These are phyloP conservation scores for Nymphalis urticae DNA, from an alignment of 2,888 invertebrate genomes.

Conservation along the genomic window DNA sequence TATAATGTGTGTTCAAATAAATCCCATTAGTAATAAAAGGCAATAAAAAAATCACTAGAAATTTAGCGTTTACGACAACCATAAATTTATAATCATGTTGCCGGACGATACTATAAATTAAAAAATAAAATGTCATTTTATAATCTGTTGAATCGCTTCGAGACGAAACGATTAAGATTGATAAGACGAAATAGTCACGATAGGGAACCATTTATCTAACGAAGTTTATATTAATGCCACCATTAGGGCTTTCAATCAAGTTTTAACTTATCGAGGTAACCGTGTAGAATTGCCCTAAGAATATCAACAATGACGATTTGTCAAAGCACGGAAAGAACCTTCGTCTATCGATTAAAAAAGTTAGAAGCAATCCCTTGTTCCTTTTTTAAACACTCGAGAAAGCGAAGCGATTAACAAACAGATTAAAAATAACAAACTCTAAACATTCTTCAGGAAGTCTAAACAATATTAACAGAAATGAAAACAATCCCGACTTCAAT, in stretches of 20 bases:
- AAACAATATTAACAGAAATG: constrained; percentile 32
- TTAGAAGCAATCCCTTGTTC: constrained; percentile 46
- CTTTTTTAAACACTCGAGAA: constrained; percentile 21
- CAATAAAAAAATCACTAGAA: constrained; percentile 24
- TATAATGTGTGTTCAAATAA: not conserved
- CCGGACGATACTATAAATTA: constrained; percentile 33
- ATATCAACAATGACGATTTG: constrained; percentile 48
- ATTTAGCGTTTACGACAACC: constrained; percentile 33
- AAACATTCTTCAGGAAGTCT: constrained; percentile 36
- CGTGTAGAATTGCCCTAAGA: constrained; percentile 56
- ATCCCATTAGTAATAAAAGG: constrained; percentile 16
- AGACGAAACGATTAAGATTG: constrained; percentile 32
- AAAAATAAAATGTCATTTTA: constrained; percentile 29
- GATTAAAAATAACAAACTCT: constrained; percentile 32
- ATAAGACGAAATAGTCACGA: constrained; percentile 31
- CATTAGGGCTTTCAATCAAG: constrained; percentile 32
- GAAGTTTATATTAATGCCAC: constrained; percentile 29
- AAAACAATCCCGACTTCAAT: constrained; percentile 33
- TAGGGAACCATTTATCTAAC: constrained; percentile 30
- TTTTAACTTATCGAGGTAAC: constrained; percentile 49
- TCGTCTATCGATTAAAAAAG: constrained; percentile 41
- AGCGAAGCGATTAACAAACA: constrained; percentile 32
- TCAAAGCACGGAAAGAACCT: constrained; percentile 48
- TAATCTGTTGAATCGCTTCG: constrained; percentile 31
- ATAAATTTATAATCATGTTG: constrained; percentile 32